Evolutionary conservation across 2,113 vertebrate genomes (phyloP), one percentile per base, ranked within the genome.

Genomic region (Sylvilagus bachmani): DNA sequence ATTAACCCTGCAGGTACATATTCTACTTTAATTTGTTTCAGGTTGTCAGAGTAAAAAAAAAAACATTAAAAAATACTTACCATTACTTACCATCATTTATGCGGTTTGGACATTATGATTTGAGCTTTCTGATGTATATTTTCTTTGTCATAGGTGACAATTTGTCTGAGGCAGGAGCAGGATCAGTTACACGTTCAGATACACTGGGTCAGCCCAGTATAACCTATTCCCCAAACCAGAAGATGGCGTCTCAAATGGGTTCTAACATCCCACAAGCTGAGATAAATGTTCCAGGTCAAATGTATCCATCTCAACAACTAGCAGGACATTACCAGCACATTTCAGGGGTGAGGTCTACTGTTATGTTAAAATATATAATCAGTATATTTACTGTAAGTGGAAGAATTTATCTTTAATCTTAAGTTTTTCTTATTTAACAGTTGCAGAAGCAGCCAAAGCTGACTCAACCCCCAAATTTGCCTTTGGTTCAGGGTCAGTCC

Each of bases 221-320:
- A 94, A 81, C 84, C 80, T 96, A 89, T 94, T 96, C 96, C 31
- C 97, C 98, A 97, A 99, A 99, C 82, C 98, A 98, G 69, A 97
- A 92, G 71, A 98, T 98, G 97, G 97, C 95, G 84, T 98, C 98
- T 93, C 99, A 98, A 94, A 98, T 98, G 92, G 97, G 97, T 25
- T 97, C 98, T 94, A 95, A 92, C 21, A 96, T 98, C 86, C 96
- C 97, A 3, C 98, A 98, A 31, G 97, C 97, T 17, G 98, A 99
- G 83, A 97, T 98, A n/a, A 96, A 96, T 90, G 87, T 95, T 87
- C 94, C 87, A 83, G 97, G 95, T 19, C 95, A 95, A 38, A 90
- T 97, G 38, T 97, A 98, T 90, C 92, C 94, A 38, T 87, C 95
- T 36, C 97, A 97, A 17, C 97, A 97, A 29, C 80, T 95, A 55